phyloP scores from a whole-genome alignment of 2,113 vertebrate genomes.

The Chloropsis cyanopogon region DNA sequence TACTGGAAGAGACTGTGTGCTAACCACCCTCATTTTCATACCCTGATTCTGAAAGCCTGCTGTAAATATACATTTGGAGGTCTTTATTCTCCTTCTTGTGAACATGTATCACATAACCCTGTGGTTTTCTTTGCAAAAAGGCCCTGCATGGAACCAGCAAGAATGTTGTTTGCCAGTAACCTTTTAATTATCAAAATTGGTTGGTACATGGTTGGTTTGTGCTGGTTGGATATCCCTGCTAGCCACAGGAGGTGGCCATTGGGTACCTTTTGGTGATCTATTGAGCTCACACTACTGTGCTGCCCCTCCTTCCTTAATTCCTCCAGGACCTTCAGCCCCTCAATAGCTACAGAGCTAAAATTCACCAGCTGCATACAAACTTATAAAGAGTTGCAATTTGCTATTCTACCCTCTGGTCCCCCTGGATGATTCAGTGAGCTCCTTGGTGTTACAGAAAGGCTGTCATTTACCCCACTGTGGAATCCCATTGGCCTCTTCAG shows the following conservation, averaged over 20 bases:
- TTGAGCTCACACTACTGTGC: fast-evolving
- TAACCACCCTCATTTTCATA: background rate
- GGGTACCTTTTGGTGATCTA: fast-evolving
- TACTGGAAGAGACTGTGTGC: background rate
- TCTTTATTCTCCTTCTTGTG: background rate
- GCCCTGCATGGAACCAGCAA: background rate
- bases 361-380: background rate
- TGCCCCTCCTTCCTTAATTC: background rate
- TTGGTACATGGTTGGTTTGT: background rate
- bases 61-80: background rate
- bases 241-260: background rate
- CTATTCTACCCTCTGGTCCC: background rate
- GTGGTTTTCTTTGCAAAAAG: background rate
- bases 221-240: background rate
- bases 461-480: background rate
- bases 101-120: background rate
- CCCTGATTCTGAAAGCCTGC: background rate
- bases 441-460: background rate
- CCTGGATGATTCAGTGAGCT: background rate
- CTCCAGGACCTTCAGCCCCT: background rate
- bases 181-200: background rate
- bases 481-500: background rate
- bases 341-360: background rate
- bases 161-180: background rate
- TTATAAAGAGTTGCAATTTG: background rate